Evolutionary conservation across 2,797 vertebrate genomes (phyloP), one percentile per base, ranked within the genome.

Genomic region (Peromyscus aztecus): DNA sequence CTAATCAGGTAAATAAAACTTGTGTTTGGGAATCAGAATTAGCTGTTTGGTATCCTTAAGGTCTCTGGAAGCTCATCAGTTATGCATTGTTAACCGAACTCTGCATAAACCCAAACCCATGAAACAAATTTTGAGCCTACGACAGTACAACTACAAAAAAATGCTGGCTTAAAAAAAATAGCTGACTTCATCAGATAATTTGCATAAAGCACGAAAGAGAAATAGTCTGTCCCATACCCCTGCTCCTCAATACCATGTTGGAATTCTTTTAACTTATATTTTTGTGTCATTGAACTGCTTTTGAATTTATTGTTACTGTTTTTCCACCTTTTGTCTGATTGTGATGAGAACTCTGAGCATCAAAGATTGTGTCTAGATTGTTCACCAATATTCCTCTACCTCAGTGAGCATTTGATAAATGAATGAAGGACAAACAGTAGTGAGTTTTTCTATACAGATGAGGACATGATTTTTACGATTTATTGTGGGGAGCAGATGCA

Each of bases 1-100:
- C 65, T 89, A 91, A 86, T 76, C 61, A 95, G 81, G 31, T 93
- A 81, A 85, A 90, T 57, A 16, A 90, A 31, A 57, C 43, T 52
- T 88, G 73, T 65, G 86, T 63, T 86, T 82, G 37, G 2, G 59
- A 57, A 57, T n/a, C 49, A 89, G 12, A 77, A 71, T 77, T 82
- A 86, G 46, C 77, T 65, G 55, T 49, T 91, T 67, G 85, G 12
- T 80, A 59, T 29, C 63, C 52, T 76, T 77, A 29, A 61, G 27
- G 21, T 61, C 16, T 63, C 57, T 81, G 17, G 52, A 73, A 89
- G 49, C 27, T n/a, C 80, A 89, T 17, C 34, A 52, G 21, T 49
- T 88, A 24, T 29, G 11, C 59, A 16, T 84, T 85, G 10, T 49
- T 43, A 49, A 57, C 55, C 40, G 43, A 82, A 57, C 11, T 89